Evolutionary conservation across 2,888 invertebrate genomes (phyloP).

Genomic region (Drosophila multiciliata): DNA sequence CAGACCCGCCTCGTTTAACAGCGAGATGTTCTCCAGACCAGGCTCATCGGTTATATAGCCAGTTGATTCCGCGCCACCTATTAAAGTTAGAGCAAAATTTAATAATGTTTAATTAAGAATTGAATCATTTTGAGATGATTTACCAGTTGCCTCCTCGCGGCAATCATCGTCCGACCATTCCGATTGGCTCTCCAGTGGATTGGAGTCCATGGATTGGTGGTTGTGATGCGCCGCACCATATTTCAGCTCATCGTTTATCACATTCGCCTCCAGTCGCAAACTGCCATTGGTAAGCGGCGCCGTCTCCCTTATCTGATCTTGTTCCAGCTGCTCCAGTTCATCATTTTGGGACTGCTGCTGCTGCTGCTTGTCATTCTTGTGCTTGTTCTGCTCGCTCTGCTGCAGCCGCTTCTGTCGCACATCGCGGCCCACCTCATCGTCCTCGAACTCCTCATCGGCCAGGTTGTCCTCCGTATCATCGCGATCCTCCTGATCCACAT

Average conservation of each 20-base stretch:
- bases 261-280: conserved; percentile 82
- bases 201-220: conserved; percentile 84
- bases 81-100: background rate
- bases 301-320: conserved; percentile 56
- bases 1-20: conserved; percentile 93
- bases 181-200: conserved; percentile 90
- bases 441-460: conserved; percentile 84
- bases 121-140: background rate
- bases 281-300: conserved; percentile 52
- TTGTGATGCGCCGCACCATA: conserved; percentile 85
- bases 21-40: conserved; percentile 93
- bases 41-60: conserved; percentile 96
- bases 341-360: conserved; percentile 35
- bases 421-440: conserved; percentile 83
- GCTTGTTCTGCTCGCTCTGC: conserved; percentile 36
- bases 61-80: conserved; percentile 89
- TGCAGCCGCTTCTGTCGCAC: conserved; percentile 78
- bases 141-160: conserved; percentile 88
- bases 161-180: conserved; percentile 91
- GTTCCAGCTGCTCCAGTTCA: conserved; percentile 58
- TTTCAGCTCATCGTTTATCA: conserved; percentile 85
- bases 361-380: conserved; percentile 40
- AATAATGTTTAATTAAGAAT: background rate
- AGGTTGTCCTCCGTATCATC: conserved; percentile 85
- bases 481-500: conserved; percentile 79